Percentiles rank a stretch among this genome's conserved stretches.
These are phyloP conservation scores for Agrypnia vestita DNA, from an alignment of 1,140 invertebrate genomes.

Conservation along the genomic window DNA sequence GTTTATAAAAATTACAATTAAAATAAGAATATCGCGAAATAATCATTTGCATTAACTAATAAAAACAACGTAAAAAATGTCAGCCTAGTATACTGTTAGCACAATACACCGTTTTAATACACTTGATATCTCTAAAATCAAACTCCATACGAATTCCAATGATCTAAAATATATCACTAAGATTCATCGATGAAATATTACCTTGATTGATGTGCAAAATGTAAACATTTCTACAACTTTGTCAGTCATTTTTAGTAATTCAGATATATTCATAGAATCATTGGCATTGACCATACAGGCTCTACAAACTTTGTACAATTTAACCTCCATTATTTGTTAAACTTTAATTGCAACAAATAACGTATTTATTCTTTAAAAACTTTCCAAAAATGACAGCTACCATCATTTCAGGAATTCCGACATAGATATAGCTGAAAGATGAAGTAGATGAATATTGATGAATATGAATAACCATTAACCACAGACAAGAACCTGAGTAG, in stretches of 20 bases:
- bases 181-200: not conserved
- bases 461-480: not conserved
- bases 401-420: not conserved
- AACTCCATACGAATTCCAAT: not conserved
- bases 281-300: conserved; percentile 45
- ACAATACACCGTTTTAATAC: not conserved
- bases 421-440: not conserved
- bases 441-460: not conserved
- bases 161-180: not conserved
- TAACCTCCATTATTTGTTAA: conserved; percentile 43
- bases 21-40: no score
- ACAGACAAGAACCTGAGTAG: not conserved
- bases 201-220: conserved; percentile 47
- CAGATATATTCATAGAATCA: conserved; percentile 20
- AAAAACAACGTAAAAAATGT: not conserved
- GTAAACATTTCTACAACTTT: conserved; percentile 51
- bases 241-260: conserved; percentile 44
- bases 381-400: conserved; percentile 27
- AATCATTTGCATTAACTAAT: not conserved
- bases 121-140: no score
- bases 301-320: conserved; percentile 46
- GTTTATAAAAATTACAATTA: no score
- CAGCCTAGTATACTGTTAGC: not conserved
- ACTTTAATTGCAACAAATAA: not conserved
- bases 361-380: not conserved